Conservation (phyloP, 2,797 vertebrate species). For the Lophius americanus region DNA sequence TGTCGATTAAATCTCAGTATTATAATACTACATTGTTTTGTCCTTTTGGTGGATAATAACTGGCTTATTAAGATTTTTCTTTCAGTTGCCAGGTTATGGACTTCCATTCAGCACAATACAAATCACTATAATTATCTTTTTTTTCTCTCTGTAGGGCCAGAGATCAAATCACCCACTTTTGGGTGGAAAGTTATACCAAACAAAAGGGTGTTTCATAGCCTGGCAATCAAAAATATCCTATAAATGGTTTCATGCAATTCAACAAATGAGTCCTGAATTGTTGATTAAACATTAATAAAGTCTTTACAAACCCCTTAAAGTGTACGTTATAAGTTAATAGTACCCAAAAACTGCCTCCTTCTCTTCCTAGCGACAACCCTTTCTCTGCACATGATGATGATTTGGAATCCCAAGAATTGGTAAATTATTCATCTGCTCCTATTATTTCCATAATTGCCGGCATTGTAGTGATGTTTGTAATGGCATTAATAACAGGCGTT, state of each 20-base stretch:
- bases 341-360: conserved; percentile 7
- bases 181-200: neutral
- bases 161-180: neutral
- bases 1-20: conserved; percentile 12
- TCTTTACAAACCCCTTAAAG: conserved; percentile 19
- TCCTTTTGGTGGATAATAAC: neutral
- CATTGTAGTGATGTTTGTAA: conserved; percentile 83
- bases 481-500: conserved; percentile 84
- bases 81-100: neutral
- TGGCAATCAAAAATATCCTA: neutral
- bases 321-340: conserved; percentile 2
- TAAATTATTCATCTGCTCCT: conserved; percentile 74
- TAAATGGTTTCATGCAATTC: conserved; percentile 25
- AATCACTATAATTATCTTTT: neutral
- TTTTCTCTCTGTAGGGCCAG: neutral
- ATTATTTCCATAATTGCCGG: conserved; percentile 84
- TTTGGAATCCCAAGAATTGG: conserved; percentile 65
- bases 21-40: neutral
- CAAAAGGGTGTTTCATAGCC: neutral
- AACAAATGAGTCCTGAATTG: neutral
- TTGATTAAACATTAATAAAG: conserved; percentile 19
- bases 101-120: neutral
- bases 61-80: neutral
- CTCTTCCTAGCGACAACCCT: conserved; percentile 17
- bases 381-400: conserved; percentile 52